phyloP scores from a whole-genome alignment of 2,888 invertebrate species.

The Lymantria monacha region DNA sequence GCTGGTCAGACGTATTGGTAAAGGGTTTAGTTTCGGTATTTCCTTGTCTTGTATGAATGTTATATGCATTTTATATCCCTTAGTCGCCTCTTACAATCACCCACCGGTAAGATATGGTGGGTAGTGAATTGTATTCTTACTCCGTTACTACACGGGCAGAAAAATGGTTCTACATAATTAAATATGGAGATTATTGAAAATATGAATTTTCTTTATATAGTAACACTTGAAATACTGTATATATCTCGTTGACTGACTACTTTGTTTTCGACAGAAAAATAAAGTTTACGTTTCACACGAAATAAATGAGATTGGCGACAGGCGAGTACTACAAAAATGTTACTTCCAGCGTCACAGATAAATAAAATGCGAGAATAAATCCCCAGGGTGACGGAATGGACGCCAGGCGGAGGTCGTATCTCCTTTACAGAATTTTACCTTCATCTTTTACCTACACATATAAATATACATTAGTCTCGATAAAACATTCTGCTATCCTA shows the following conservation, averaged over 20 bases:
- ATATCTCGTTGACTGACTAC: conserved; percentile 40
- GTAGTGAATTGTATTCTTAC: no score
- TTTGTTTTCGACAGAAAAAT: conserved; percentile 31
- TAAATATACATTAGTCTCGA: not conserved
- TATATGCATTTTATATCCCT: no score
- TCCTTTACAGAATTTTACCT: not conserved
- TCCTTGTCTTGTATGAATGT: no score
- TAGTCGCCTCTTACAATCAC: no score
- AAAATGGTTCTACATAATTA: no score
- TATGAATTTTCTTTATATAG: not conserved
- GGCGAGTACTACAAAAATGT: conserved; percentile 37
- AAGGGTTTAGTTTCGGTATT: no score
- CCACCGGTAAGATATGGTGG: no score
- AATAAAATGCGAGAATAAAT: conserved; percentile 51
- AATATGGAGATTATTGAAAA: no score
- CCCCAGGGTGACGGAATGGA: conserved; percentile 33
- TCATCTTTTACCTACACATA: conserved; percentile 4
- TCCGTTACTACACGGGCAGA: no score
- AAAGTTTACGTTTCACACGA: conserved; percentile 31
- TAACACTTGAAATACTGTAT: conserved; percentile 28
- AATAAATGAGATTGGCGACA: conserved; percentile 43
- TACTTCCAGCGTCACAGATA: conserved; percentile 40
- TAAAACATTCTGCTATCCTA: no score
- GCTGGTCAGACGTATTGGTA: no score
- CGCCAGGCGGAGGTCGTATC: conserved; percentile 16